phyloP scores from a whole-genome alignment of 2,113 vertebrate species.

The Halcyon senegalensis region DNA sequence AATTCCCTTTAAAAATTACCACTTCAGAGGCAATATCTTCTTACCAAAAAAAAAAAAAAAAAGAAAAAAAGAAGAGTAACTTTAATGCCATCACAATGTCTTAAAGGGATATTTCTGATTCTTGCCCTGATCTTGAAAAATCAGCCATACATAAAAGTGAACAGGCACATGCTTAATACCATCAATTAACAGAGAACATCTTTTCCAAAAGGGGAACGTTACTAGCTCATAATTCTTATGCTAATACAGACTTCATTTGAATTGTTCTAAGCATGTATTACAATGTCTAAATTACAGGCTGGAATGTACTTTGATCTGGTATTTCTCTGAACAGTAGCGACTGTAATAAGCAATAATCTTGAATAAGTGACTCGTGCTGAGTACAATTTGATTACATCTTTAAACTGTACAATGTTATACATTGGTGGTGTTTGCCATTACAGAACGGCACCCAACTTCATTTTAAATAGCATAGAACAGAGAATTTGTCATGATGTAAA shows the following conservation, averaged over 20 bases:
- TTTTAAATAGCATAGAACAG: not conserved
- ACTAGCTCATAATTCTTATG: not conserved
- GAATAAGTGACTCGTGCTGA: not conserved
- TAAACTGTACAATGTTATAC: not conserved
- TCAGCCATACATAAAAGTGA: not conserved
- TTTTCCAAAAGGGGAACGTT: not conserved
- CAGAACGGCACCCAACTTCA: not conserved
- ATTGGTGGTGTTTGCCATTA: not conserved
- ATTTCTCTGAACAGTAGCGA: not conserved
- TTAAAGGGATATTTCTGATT: not conserved
- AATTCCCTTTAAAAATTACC: not conserved
- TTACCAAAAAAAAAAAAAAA: not conserved
- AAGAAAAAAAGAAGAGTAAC: not conserved
- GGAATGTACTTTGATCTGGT: not conserved
- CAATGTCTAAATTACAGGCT: not conserved
- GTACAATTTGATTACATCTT: not conserved
- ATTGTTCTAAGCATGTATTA: not conserved
- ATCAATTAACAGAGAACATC: not conserved
- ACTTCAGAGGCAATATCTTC: not conserved
- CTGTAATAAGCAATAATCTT: not conserved
- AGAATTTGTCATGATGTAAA: not conserved
- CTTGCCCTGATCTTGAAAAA: not conserved
- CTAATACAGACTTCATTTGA: not conserved
- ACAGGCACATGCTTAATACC: not conserved
- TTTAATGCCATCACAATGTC: not conserved